A percentile compares a stretch with the other conserved stretches of the same genome.
These are phyloP conservation scores for Chaetura pelagica DNA, from an alignment of 2,113 vertebrate species.

Conservation along the genomic window DNA sequence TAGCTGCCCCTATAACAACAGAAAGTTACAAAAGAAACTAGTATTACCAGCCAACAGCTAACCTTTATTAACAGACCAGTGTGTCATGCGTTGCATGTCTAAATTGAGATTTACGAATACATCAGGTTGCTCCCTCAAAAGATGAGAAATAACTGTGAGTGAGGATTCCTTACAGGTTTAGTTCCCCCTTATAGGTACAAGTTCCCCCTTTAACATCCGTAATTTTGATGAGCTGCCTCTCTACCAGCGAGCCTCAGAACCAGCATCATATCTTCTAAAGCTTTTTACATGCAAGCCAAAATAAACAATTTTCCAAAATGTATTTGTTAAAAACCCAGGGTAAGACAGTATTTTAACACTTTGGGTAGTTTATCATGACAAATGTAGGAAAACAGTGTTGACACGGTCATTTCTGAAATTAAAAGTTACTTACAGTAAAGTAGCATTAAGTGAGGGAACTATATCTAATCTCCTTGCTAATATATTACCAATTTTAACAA, in stretches of 20 bases:
- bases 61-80: neutral
- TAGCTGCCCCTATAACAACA: neutral
- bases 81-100: neutral
- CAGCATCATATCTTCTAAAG: neutral
- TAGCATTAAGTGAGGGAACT: constrained; percentile 39
- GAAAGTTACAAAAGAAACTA: neutral
- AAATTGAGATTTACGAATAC: neutral
- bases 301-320: constrained; percentile 71
- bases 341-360: constrained; percentile 57
- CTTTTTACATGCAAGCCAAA: constrained; percentile 51
- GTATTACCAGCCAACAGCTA: neutral
- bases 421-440: constrained; percentile 39
- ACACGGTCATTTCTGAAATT: constrained; percentile 71
- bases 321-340: constrained; percentile 47
- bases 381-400: constrained; percentile 68
- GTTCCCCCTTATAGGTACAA: no score
- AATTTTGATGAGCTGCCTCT: neutral
- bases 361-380: constrained; percentile 65
- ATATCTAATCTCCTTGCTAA: constrained; percentile 15
- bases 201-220: neutral
- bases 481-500: neutral
- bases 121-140: neutral
- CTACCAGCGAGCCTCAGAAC: neutral
- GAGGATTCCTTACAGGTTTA: neutral
- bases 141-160: neutral